Evolutionary conservation across 2,113 vertebrate genomes (phyloP), one percentile per base, ranked within the genome.

Genomic region (Paracyprichromis sp.): DNA sequence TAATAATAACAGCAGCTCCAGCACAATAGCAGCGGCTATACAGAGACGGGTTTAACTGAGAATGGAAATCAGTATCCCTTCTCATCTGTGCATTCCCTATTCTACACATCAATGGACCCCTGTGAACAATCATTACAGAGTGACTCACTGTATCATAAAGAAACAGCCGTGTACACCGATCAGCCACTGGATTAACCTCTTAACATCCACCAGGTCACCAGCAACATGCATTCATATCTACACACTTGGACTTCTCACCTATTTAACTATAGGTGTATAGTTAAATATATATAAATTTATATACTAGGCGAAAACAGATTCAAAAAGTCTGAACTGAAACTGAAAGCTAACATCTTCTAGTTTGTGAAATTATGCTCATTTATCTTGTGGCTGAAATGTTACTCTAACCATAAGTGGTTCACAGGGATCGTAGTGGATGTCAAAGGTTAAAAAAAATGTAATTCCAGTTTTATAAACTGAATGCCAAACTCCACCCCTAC

Each of bases 1-100:
- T 83, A 93, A 86, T 89, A 92, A 93, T 76, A 92, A 91, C 90
- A 92, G 84, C 47, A 43, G 3, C 83, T 80, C 89, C 56, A 86
- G 86, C 79, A 80, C 81, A 85, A 86, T 71, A 53, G 79, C 11
- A 26, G 40, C n/a, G 5, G 53, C 40, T 57, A 4, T 47, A 69
- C 29, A 80, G 85, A 88, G 53, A 63, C 43, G 8, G 40, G 8
- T 78, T 89, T 83, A 71, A 87, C 21, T 88, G n/a, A 93, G 86
- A 90, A 92, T 50, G 21, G 56, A 45, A 71, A 21, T 43, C 61
- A 16, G 78, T 43, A 61, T 89, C 61, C 82, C 78, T 91, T 89
- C 86, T 71, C 81, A 73, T 83, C 29, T 40, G 16, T 71, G 45
- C 43, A 50, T 66, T 83, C 61, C 63, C 21, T 17, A 7, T 56